A percentile compares a stretch with the other conserved stretches of the same genome.
Conservation (phyloP, 2,113 vertebrate species). For the Tychaedon coryphoeus region DNA sequence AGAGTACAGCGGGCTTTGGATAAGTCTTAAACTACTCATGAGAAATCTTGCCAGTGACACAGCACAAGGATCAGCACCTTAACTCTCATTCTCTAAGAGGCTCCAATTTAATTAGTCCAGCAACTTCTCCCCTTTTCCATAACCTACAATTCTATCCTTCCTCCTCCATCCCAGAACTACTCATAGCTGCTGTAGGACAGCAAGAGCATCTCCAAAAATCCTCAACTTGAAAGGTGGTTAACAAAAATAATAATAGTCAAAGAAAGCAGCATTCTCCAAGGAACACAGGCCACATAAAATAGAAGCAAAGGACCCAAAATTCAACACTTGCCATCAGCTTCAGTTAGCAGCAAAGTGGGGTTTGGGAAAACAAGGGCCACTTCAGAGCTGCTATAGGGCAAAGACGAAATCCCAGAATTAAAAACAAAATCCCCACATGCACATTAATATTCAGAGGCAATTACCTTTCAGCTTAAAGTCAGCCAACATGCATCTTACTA, state of each 20-base stretch:
- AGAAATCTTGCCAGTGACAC: not conserved
- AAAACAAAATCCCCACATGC: conserved; percentile 50
- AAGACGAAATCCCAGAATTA: conserved; percentile 57
- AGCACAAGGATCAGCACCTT: not conserved
- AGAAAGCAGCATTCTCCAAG: not conserved
- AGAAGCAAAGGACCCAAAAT: not conserved
- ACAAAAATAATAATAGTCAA: not conserved
- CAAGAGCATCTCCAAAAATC: not conserved
- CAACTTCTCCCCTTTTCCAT: not conserved
- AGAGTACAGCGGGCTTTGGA: not conserved
- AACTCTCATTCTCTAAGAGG: not conserved
- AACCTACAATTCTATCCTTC: not conserved
- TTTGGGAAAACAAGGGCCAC: conserved; percentile 48
- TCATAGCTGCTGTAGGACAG: not conserved
- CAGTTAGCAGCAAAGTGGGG: conserved; percentile 25
- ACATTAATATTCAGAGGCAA: conserved; percentile 66
- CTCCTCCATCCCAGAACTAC: not conserved
- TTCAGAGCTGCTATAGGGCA: conserved; percentile 45
- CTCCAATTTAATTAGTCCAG: not conserved
- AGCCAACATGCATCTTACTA: conserved; percentile 49
- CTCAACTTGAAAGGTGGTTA: not conserved
- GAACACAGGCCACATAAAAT: not conserved
- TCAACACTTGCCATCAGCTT: conserved; percentile 19
- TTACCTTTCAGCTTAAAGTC: conserved; percentile 53
- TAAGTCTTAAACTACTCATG: not conserved